Evolutionary conservation across 1,140 invertebrate species (phyloP).

Genomic region (Chlorops oryzae): DNA sequence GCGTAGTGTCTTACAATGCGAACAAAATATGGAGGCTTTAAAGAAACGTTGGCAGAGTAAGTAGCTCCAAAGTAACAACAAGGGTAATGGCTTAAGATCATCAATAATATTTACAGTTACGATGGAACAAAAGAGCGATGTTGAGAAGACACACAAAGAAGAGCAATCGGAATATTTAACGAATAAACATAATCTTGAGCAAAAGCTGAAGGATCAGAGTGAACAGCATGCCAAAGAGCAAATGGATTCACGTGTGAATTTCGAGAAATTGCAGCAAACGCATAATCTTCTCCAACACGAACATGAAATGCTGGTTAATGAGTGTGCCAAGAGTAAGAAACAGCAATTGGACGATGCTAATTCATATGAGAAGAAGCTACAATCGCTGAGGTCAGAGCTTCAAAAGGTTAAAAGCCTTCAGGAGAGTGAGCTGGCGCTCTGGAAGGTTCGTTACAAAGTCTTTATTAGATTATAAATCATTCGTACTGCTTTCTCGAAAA

Average conservation of each 20-base stretch:
- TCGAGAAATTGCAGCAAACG: conserved; percentile 47
- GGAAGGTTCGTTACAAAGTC: conserved; percentile 25
- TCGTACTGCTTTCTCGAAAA: no score
- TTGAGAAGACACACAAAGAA: conserved; percentile 48
- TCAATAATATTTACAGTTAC: conserved; percentile 23
- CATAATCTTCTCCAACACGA: conserved; percentile 48
- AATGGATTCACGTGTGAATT: conserved; percentile 43
- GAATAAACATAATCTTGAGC: conserved; percentile 42
- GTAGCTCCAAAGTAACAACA: neutral
- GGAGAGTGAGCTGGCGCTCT: conserved; percentile 27
- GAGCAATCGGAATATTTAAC: conserved; percentile 49
- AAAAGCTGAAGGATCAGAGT: conserved; percentile 46
- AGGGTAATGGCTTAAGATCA: neutral
- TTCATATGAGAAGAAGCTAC: conserved; percentile 28
- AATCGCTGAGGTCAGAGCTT: conserved; percentile 26
- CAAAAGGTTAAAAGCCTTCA: conserved; percentile 29
- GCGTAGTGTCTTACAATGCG: no score
- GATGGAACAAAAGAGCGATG: conserved; percentile 46
- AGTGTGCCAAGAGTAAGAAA: conserved; percentile 31
- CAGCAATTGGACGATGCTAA: conserved; percentile 34
- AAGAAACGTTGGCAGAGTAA: conserved; percentile 51
- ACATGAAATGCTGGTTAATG: conserved; percentile 27
- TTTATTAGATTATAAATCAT: no score
- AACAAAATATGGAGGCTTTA: conserved; percentile 50
- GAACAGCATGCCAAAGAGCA: conserved; percentile 46